Base-by-base conservation (phyloP, 2,888 invertebrate species). In the Sepioteuthis lessoniana region DNA sequence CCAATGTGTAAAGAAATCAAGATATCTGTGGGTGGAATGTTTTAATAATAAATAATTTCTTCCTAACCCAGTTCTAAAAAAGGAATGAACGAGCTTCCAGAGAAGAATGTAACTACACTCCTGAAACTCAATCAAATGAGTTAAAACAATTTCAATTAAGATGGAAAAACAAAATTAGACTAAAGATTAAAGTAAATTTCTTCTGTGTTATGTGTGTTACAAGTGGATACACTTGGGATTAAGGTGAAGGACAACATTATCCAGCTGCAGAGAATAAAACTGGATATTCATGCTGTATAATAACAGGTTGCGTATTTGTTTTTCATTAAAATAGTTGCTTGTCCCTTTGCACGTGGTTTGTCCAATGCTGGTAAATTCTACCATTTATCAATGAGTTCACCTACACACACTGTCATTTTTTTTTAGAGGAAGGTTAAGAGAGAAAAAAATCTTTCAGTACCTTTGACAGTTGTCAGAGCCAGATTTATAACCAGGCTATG, bases 291-390 rank as follows among this genome's bases (percentile, higher is more conserved):
- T 76, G 76, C 76, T 76, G n/a, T 76, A 16, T 10, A 1, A 31
- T 10, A 31, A 35, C 76, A 76, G 76, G 76, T 76, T 76, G n/a
- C 16, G 76, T 76, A 47, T 92, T 92, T 46, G 16, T 38, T 35
- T 47, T 47, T 31, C 47, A 92, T 46, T 92, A 42, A 92, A 92
- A 92, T 92, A 46, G 47, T 92, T 92, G 47, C 13, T 47, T 31
- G 92, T 31, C 35, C 21, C 42, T 47, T 46, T 92, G n/a, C 38
- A 92, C 37, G 13, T 4, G 31, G 37, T 42, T 46, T 92, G 38
- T 31, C 10, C 2, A 37, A 91, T 46, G 46, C 31, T 35, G 19
- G 8, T 42, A 19, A 21, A n/a, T 76, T 76, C 19, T 19, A 76
- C 13, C 1, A 10, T 76, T 35, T 76, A 13, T 76, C n/a, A 10